Base-by-base conservation (phyloP, 2,113 vertebrate species). In the Scartelaos histophorus region DNA sequence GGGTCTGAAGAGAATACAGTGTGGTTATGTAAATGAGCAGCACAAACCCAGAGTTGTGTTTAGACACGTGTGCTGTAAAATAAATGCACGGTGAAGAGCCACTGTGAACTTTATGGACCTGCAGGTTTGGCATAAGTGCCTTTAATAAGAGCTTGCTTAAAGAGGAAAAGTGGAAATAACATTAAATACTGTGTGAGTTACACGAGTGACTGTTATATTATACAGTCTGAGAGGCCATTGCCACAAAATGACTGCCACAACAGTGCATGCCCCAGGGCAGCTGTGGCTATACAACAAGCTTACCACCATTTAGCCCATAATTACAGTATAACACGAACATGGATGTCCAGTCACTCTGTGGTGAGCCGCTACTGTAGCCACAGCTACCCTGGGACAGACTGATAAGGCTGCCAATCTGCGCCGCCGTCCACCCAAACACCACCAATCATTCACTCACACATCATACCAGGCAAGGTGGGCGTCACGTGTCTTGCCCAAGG, bases 111-210 rank as follows among this genome's bases (percentile, higher is more conserved):
- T 71, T 75, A 29, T 71, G 58, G 73, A 69, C 82, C 86, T 74
- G 68, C 60, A 74, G 78, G 71, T 78, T 73, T 88, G 78, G 73
- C 79, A 78, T 75, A 62, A 54, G 67, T 74, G 78, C 10, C 46
- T 75, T 69, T 69, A 71, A 69, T 83, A 72, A 76, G 85, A 79
- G 71, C 81, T 78, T 83, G 81, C 75, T 86, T 57, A 70, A 80
- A 83, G 84, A 78, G 9, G n/a, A n/a, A 51, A 51, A 51, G 49
- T 51, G 16, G 16, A 51, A 51, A 6, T 7, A 19, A 16, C 16
- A 51, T 51, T 51, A 7, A 7, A 21, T 54, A 21, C 9, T 17
- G 7, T 56, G 54, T 22, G 12, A 56, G n/a, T 49, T 17, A 49
- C 17, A 16, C 16, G 3, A 15, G 16, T 51, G 49, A 51, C 49